These are phyloP conservation scores for Agrilus planipennis DNA, from an alignment of 1,140 invertebrate genomes.

Conservation along the genomic window DNA sequence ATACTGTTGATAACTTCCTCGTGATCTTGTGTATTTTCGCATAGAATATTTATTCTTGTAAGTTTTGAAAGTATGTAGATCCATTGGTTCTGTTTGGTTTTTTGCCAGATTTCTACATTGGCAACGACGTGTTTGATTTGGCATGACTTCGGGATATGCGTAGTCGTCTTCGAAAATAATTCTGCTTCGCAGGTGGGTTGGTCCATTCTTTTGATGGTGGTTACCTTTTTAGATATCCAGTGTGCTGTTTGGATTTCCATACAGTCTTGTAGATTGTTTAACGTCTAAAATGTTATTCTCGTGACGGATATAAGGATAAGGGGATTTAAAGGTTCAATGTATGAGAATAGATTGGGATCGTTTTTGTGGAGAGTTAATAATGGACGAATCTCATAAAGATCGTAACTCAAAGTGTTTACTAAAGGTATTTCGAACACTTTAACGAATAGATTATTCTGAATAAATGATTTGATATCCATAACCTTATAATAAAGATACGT, in stretches of 20 bases:
- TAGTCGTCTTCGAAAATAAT: background rate
- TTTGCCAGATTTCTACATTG: constrained; percentile 1
- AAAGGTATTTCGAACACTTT: background rate
- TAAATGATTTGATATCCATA: constrained; percentile 1
- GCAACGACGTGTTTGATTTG: background rate
- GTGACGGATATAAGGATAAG: constrained; percentile 1
- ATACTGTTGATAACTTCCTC: constrained; percentile 3
- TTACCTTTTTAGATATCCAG: constrained; percentile 2
- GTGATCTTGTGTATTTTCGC: background rate
- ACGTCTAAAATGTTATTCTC: constrained; percentile 2
- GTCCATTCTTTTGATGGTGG: background rate
- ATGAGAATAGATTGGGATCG: background rate
- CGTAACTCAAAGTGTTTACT: background rate
- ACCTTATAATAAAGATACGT: background rate
- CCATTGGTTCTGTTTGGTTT: background rate
- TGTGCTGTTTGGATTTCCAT: background rate
- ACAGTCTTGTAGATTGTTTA: background rate
- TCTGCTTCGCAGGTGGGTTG: background rate
- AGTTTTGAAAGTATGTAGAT: background rate
- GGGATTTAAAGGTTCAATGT: background rate
- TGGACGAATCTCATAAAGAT: constrained; percentile 1
- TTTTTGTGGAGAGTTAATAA: background rate
- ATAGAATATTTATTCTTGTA: constrained; percentile 1
- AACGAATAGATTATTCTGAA: background rate
- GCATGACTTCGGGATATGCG: background rate